Conservation (phyloP, 2,113 vertebrate genomes). For the Ardeotis arabs region DNA sequence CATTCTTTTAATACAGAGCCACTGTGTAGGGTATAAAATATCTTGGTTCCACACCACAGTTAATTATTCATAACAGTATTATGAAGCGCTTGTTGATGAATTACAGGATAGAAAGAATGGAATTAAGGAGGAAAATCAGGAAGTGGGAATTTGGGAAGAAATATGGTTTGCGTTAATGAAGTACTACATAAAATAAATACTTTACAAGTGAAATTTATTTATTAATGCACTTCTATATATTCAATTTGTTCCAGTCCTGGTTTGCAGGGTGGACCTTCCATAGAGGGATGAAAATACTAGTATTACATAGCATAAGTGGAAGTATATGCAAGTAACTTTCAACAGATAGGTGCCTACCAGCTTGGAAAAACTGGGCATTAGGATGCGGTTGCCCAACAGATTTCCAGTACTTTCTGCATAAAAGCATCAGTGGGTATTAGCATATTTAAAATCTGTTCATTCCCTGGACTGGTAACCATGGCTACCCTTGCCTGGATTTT, state of each 20-base stretch:
- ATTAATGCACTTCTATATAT: slow-evolving; percentile 4
- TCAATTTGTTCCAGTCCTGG: neutral
- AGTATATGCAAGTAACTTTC: neutral
- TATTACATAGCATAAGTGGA: neutral
- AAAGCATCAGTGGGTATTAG: neutral
- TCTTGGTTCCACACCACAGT: neutral
- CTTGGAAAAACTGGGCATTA: neutral
- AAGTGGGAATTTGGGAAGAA: neutral
- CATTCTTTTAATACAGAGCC: neutral
- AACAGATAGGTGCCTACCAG: neutral
- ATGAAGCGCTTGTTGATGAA: neutral
- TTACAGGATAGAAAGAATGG: neutral
- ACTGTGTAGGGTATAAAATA: neutral
- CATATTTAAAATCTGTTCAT: slow-evolving; percentile 1
- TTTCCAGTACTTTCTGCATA: neutral
- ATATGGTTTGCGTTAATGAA: neutral
- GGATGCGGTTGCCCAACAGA: neutral
- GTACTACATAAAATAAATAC: slow-evolving; percentile 4
- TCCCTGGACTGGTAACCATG: slow-evolving; percentile 12
- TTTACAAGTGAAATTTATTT: neutral
- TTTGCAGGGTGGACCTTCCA: neutral
- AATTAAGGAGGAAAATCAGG: neutral
- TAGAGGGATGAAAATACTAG: neutral
- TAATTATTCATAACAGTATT: slow-evolving; percentile 16
- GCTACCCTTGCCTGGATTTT: slow-evolving; percentile 17